These are phyloP conservation scores for Brevipalpus yothersi DNA, from an alignment of 1,140 invertebrate species.

Conservation along the genomic window DNA sequence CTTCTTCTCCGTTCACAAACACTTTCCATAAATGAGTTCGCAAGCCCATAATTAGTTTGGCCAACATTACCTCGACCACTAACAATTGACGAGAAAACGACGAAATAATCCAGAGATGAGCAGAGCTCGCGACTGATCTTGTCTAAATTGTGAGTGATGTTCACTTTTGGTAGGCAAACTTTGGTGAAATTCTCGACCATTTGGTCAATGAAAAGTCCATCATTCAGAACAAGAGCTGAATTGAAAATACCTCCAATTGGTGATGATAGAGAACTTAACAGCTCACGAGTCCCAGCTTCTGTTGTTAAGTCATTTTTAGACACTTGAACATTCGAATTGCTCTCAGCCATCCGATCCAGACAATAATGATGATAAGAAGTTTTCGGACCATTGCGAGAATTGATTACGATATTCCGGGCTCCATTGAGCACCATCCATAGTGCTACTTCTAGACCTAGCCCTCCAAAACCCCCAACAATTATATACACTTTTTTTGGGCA, in stretches of 20 bases:
- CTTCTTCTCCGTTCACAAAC: conserved; percentile 26
- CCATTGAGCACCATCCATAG: conserved; percentile 68
- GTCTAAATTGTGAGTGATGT: conserved; percentile 47
- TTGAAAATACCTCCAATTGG: conserved; percentile 83
- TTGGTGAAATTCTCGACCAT: conserved; percentile 45
- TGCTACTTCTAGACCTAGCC: conserved; percentile 73
- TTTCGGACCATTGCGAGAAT: conserved; percentile 56
- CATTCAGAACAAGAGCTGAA: conserved; percentile 54
- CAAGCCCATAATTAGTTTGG: conserved; percentile 20
- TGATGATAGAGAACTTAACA: conserved; percentile 32
- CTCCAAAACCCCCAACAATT: conserved; percentile 63
- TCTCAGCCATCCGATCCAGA: conserved; percentile 31
- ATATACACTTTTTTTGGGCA: conserved; percentile 64
- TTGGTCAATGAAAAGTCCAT: conserved; percentile 69
- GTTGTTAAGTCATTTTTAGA: conserved; percentile 38
- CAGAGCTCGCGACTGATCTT: conserved; percentile 40
- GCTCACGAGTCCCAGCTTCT: conserved; percentile 31
- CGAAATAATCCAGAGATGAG: conserved; percentile 59
- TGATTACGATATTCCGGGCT: conserved; percentile 53
- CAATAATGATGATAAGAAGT: conserved; percentile 47
- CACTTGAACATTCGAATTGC: conserved; percentile 40
- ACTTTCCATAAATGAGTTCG: conserved; percentile 86
- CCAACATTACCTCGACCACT: neutral
- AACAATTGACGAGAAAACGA: conserved; percentile 69
- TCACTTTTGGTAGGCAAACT: conserved; percentile 32